phyloP scores from a whole-genome alignment of 2,888 invertebrate species.

The Actias luna region DNA sequence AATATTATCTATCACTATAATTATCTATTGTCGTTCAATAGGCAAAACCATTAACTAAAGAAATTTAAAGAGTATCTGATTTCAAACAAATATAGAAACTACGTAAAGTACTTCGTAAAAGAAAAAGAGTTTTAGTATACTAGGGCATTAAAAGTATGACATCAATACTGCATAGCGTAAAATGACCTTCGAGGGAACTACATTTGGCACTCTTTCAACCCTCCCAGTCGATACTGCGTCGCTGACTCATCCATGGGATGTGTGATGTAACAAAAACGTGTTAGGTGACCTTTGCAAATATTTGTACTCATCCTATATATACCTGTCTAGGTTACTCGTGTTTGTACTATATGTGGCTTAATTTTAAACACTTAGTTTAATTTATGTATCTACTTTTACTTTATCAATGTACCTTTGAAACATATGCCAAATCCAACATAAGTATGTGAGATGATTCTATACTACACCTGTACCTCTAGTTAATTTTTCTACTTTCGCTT shows the following conservation, averaged over 20 bases:
- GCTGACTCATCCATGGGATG: conserved; percentile 41
- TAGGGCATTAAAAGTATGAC: conserved; percentile 21
- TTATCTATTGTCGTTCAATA: too few relatives aligned
- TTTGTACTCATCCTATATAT: not conserved
- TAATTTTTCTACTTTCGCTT: too few relatives aligned
- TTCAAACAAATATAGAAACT: conserved; percentile 4
- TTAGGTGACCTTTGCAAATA: not conserved
- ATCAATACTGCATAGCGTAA: conserved; percentile 33
- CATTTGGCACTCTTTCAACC: conserved; percentile 19
- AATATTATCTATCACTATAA: too few relatives aligned
- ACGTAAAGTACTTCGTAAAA: not conserved
- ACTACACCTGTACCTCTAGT: too few relatives aligned
- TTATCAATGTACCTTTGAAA: too few relatives aligned
- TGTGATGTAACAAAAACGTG: not conserved
- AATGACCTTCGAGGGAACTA: conserved; percentile 27
- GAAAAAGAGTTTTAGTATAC: not conserved
- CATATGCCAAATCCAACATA: too few relatives aligned
- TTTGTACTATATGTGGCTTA: too few relatives aligned
- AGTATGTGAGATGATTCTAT: too few relatives aligned
- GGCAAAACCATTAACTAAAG: too few relatives aligned
- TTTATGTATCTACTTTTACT: too few relatives aligned
- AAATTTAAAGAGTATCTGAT: not conserved
- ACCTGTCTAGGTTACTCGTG: not conserved
- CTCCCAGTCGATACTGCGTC: conserved; percentile 38
- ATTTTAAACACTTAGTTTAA: too few relatives aligned